Base-by-base conservation (phyloP, 2,888 invertebrate genomes). In the Julus scandinavius region DNA sequence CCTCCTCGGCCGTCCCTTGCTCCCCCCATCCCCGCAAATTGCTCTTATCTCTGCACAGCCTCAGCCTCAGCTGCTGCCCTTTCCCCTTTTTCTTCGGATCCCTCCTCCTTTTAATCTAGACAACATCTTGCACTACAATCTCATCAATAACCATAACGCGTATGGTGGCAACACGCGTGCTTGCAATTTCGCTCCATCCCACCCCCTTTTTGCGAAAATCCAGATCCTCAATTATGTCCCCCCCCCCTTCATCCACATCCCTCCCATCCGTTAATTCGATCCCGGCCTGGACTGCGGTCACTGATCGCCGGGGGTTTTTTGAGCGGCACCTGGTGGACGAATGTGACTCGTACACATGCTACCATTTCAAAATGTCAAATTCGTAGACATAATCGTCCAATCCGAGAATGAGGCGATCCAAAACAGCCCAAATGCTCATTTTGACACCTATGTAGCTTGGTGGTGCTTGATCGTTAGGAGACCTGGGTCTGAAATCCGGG, bases 101-200 rank as follows among this genome's bases (percentile, higher is more conserved):
- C 80, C 63, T 17, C 63, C 13, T 63, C 54, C 63, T 80, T 80
- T 80, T 80, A 80, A 80, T 80, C 80, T 80, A 80, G 80, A 80
- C 80, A 80, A 80, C 80, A 80, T 80, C 80, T 80, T 80, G 80
- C 80, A 80, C 80, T 80, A 80, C 80, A 80, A 80, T 80, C 80
- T 80, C 80, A 80, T 80, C 80, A 80, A 80, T 80, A 80, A 80
- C 80, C 80, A 80, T 80, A 80, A 80, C 80, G 80, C 80, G 80
- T 80, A 20, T 80, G 80, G 80, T 80, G 80, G 80, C 38, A 80
- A 80, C 80, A 20, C 20, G 80, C 80, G 63, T n/a, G 80, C 80
- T 80, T 29, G 38, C 80, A 20, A 41, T 50, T 29, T 85, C 85
- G 20, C 29, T n/a, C 85, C 17, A n/a, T 2, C 85, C 41, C 85